Base-by-base conservation (phyloP, 2,888 invertebrate genomes). In the Rhagium mordax region DNA sequence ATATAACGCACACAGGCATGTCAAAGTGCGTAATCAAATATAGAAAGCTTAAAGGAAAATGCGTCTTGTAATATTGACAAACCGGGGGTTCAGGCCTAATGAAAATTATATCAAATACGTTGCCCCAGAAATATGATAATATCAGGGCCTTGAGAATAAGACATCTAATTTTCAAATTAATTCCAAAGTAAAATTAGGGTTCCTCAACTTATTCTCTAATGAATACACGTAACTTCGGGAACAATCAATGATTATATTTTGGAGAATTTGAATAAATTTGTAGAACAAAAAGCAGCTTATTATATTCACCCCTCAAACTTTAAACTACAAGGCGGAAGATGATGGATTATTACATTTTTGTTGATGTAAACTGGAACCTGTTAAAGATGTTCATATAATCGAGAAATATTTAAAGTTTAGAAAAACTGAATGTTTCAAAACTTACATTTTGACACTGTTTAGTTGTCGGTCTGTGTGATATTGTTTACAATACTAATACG, bases 151-250 rank as follows among this genome's bases (percentile, higher is more conserved):
- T 33, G 59, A 13, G 16, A 24, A 13, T 33, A 33, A 29, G 59
- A 59, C 33, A 59, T 59, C 59, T 59, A 33, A 59, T 59, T 59
- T 33, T 33, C 59, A 20, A 59, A 59, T 59, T 59, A 59, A 59
- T 59, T 59, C 59, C 8, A 16, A 59, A 59, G 59, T 59, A 59
- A 29, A 59, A 59, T 59, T 59, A 24, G 59, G 59, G 33, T 33
- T 59, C 33, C 41, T 59, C 18, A 59, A 59, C 59, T 59, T 18
- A 10, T 59, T 15, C 29, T 20, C 33, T 59, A 33, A 33, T 33
- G 59, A 59, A 59, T 33, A 59, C 16, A 10, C 33, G 29, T 59
- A 33, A 59, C 59, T 16, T 16, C 18, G 59, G 16, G 59, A 59
- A 33, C 55, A 33, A 33, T 24, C 41, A 13, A 2, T 41, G 41